phyloP scores from a whole-genome alignment of 1,140 invertebrate species.

The Propsilocerus akamusi region DNA sequence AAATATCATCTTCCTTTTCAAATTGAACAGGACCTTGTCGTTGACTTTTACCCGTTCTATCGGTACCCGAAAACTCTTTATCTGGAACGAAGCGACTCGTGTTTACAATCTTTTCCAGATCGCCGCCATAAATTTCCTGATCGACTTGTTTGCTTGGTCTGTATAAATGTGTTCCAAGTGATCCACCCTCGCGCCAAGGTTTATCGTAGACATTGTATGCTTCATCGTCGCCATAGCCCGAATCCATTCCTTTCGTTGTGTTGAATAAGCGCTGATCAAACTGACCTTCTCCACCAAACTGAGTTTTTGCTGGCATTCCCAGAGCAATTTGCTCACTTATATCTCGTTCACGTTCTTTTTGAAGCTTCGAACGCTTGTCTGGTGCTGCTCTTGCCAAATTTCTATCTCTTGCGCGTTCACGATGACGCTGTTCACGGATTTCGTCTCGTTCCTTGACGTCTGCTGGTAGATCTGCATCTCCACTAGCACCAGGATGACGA shows the following conservation, averaged over 20 bases:
- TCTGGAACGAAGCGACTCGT: conserved; percentile 91
- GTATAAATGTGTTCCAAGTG: conserved; percentile 79
- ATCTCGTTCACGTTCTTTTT: conserved; percentile 85
- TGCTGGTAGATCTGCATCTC: conserved; percentile 25
- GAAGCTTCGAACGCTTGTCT: conserved; percentile 77
- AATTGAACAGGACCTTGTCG: conserved; percentile 93
- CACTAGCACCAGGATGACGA: conserved; percentile 15
- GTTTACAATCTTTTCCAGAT: conserved; percentile 70
- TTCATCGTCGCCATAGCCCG: conserved; percentile 95
- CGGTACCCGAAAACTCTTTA: conserved; percentile 86
- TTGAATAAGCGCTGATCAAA: conserved; percentile 96
- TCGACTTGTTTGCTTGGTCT: conserved; percentile 77
- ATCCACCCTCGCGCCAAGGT: conserved; percentile 69
- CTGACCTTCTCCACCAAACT: conserved; percentile 55
- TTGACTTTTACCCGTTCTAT: conserved; percentile 34
- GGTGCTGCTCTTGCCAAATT: conserved; percentile 87
- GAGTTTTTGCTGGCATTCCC: conserved; percentile 76
- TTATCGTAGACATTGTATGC: conserved; percentile 97
- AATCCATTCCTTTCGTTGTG: conserved; percentile 87
- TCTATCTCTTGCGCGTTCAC: conserved; percentile 78
- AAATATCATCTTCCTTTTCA: conserved; percentile 88
- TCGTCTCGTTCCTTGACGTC: conserved; percentile 79
- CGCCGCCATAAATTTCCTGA: conserved; percentile 79
- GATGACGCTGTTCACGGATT: conserved; percentile 73
- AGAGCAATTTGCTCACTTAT: conserved; percentile 98